phyloP scores from a whole-genome alignment of 2,113 vertebrate species.

The Dipodomys spectabilis region DNA sequence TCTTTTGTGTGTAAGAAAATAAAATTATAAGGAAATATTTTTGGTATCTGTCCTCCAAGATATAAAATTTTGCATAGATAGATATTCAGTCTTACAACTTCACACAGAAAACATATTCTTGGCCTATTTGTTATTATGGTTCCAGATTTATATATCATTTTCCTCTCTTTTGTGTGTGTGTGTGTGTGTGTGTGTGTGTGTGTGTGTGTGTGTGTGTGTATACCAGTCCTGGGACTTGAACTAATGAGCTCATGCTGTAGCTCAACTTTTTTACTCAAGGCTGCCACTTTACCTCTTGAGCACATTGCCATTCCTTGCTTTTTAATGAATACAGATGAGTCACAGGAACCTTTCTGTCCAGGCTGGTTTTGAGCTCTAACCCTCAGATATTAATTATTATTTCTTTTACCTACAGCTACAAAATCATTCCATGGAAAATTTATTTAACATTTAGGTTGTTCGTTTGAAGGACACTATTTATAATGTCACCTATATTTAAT shows the following conservation, averaged over 20 bases:
- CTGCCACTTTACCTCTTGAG: too few species aligned
- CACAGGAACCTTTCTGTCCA: too few species aligned
- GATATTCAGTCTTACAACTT: not conserved
- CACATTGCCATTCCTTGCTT: too few species aligned
- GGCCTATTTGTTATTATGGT: not conserved
- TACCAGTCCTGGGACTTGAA: too few species aligned
- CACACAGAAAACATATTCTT: not conserved
- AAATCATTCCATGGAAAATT: not conserved
- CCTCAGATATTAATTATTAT: not conserved
- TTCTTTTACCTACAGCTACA: not conserved
- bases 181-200: too few species aligned
- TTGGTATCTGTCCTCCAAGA: not conserved
- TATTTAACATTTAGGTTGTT: not conserved
- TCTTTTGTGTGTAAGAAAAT: not conserved
- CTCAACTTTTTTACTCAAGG: too few species aligned
- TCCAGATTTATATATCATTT: too few species aligned
- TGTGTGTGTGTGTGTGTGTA: too few species aligned
- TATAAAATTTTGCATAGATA: not conserved
- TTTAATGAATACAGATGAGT: too few species aligned
- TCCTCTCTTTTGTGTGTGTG: too few species aligned
- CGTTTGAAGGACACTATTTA: not conserved
- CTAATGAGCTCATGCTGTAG: too few species aligned
- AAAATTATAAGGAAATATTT: not conserved
- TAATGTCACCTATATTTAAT: not conserved
- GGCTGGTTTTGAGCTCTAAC: not conserved